Base-by-base conservation (phyloP, 2,888 invertebrate species). In the Therioaphis trifolii region DNA sequence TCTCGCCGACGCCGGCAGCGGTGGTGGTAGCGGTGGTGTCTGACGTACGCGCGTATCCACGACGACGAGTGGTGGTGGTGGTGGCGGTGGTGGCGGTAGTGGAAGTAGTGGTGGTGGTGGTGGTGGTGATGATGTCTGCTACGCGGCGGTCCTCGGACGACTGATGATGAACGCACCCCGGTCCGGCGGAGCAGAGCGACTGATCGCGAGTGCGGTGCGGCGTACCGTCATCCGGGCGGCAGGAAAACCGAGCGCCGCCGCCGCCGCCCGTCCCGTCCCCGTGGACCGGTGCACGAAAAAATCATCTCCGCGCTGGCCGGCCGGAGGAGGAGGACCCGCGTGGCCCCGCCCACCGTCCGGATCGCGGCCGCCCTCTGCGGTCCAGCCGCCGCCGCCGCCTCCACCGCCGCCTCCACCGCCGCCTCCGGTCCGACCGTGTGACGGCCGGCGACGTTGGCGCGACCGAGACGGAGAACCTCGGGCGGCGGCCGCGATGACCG, bases 121-220 rank as follows among this genome's bases (percentile, higher is more conserved):
- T 52, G 21, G 21, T 61, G 4, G 11, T 61, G 7, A 27, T 27
- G 15, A 27, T 46, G 46, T 52, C 49, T 18, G 18, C 49, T 49
- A 4, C 11, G 3, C 35, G 52, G 18, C 49, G 27, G 46, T 4
- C 15, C 27, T 24, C 29, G 63, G 40, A 49, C 78, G 15, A 40
- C 35, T 11, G 75, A 58, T 18, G 58, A 58, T 46, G 68, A 58
- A 71, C 80, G 55, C 71, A 61, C 71, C 71, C 58, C 61, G 18
- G 72, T 24, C 80, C 58, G 72, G 18, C 80, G 35, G 72, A 82
- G 72, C 61, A 72, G 72, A 61, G 72, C 80, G 71, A 82, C 80
- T 49, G 72, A 72, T 82, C 29, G 80, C 29, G 80, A 82, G 72
- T 82, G 80, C 69, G 61, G 80, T 52, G 61, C 61, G 21, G 49